These are phyloP conservation scores for Leucophenga montana DNA, from an alignment of 2,888 invertebrate genomes.

Conservation along the genomic window DNA sequence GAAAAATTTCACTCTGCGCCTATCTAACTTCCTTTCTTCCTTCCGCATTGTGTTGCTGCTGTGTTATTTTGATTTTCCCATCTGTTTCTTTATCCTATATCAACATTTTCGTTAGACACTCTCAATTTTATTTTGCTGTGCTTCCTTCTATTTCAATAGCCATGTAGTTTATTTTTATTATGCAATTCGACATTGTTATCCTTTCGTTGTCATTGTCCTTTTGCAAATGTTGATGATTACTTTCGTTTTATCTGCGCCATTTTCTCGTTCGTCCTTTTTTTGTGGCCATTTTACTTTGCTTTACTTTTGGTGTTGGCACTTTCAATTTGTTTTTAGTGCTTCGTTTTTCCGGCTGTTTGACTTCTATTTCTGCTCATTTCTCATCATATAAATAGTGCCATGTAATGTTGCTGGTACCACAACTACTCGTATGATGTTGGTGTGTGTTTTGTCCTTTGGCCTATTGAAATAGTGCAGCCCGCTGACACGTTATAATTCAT, in stretches of 20 bases:
- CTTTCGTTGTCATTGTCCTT: not conserved
- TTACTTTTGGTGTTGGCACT: conserved; percentile 46
- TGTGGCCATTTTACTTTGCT: conserved; percentile 47
- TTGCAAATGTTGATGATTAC: conserved; percentile 55
- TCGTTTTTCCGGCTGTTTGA: not conserved
- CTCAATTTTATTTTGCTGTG: not conserved
- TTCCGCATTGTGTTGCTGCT: not conserved
- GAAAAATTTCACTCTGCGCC: too few relatives aligned
- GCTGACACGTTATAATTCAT: conserved; percentile 15
- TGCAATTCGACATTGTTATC: conserved; percentile 50
- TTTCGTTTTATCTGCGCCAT: conserved; percentile 62
- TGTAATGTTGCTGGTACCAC: too few relatives aligned
- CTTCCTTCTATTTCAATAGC: not conserved
- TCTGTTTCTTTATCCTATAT: conserved; percentile 57
- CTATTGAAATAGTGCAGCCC: not conserved
- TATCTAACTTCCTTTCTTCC: too few relatives aligned
- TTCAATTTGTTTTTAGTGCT: conserved; percentile 62
- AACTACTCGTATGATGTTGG: too few relatives aligned
- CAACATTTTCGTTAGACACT: conserved; percentile 50
- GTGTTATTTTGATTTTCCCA: not conserved
- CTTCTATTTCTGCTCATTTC: not conserved
- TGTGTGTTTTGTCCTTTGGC: not conserved
- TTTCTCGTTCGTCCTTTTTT: conserved; percentile 2
- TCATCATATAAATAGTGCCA: not conserved
- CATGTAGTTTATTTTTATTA: conserved; percentile 60